Evolutionary conservation across 2,797 vertebrate species (phyloP).

Genomic region (Muraenolepis orangiensis): DNA sequence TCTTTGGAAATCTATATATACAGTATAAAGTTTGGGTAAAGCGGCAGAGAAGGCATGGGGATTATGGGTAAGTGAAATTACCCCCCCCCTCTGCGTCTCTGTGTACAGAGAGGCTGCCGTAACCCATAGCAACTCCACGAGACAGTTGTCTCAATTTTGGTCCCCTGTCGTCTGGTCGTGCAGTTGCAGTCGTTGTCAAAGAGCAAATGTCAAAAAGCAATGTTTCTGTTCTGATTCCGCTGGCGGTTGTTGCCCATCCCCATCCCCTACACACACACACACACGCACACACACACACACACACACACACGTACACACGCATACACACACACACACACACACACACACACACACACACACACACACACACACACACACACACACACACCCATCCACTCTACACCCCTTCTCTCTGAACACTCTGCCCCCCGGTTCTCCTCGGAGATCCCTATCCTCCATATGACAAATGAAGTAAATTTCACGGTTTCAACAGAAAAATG

Average conservation of each 20-base stretch:
- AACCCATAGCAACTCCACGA: not conserved
- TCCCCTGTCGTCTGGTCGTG: not conserved
- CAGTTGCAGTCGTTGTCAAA: not conserved
- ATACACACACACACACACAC: not conserved
- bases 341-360: too few relatives aligned
- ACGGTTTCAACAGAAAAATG: conserved; percentile 53
- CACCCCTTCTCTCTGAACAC: too few relatives aligned
- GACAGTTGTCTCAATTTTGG: not conserved
- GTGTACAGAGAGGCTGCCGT: conserved; percentile 26
- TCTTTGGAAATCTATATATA: too few relatives aligned
- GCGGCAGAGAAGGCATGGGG: too few relatives aligned
- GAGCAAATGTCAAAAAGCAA: not conserved
- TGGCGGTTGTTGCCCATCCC: not conserved
- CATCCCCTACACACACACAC: too few relatives aligned
- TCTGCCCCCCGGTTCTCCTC: conserved; percentile 22
- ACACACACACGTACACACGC: not conserved
- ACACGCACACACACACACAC: not conserved
- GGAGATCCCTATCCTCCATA: conserved; percentile 39
- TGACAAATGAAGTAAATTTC: conserved; percentile 59
- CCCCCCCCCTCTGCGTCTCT: too few relatives aligned
- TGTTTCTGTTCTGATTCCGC: not conserved
- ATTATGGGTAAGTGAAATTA: too few relatives aligned
- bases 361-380: not conserved
- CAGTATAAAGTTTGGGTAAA: too few relatives aligned
- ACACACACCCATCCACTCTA: not conserved